Percentiles rank a stretch among this genome's conserved stretches.
These are phyloP conservation scores for Amblyjoppa fuscipennis DNA, from an alignment of 2,888 invertebrate genomes.

Conservation along the genomic window DNA sequence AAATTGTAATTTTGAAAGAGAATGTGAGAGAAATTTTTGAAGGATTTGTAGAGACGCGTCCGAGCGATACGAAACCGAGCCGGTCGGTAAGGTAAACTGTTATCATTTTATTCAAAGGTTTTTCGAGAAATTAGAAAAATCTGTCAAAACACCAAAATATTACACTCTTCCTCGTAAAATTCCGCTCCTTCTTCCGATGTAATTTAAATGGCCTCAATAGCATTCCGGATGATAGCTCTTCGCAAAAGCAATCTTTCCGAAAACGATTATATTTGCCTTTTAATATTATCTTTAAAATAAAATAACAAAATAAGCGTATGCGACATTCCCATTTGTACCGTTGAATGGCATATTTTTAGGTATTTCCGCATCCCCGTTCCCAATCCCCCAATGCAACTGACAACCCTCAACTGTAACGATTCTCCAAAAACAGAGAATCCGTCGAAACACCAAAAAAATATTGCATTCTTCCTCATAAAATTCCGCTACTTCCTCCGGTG, in stretches of 20 bases:
- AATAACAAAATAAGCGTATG: too few species aligned
- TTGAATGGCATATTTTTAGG: too few species aligned
- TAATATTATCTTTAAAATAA: too few species aligned
- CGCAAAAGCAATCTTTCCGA: not conserved
- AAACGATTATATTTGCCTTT: too few species aligned
- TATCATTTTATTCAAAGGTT: too few species aligned
- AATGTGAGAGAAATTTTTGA: too few species aligned
- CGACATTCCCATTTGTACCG: too few species aligned
- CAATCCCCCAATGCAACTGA: not conserved
- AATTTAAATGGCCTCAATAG: not conserved
- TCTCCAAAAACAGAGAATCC: not conserved
- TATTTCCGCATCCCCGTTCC: too few species aligned
- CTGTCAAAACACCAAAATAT: not conserved
- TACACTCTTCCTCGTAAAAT: not conserved
- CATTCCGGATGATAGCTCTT: not conserved
- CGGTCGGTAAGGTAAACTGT: too few species aligned
- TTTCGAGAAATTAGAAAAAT: not conserved
- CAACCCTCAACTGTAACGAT: not conserved
- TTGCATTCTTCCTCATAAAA: not conserved
- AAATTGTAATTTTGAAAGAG: too few species aligned
- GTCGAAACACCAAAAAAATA: not conserved
- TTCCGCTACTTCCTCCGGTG: not conserved
- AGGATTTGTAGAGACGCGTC: too few species aligned
- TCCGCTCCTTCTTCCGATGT: not conserved
- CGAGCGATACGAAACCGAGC: too few species aligned